phyloP scores from a whole-genome alignment of 2,797 vertebrate species.

The Mus caroli region DNA sequence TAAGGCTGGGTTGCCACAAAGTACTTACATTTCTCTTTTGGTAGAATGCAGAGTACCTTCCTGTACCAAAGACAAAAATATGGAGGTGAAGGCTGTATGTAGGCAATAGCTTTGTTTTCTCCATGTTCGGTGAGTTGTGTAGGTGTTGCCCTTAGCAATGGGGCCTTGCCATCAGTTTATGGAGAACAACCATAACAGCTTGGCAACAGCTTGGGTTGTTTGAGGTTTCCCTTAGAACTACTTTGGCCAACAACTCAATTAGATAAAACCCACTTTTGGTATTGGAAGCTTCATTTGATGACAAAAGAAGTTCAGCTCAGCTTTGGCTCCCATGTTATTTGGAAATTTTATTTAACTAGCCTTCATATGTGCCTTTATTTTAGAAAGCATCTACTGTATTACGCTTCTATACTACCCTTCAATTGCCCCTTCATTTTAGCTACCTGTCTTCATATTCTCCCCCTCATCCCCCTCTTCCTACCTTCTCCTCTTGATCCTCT shows the following conservation, averaged over 20 bases:
- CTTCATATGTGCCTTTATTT: neutral
- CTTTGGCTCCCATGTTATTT: neutral
- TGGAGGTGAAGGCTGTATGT: neutral
- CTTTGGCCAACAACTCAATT: neutral
- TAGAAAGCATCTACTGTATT: neutral
- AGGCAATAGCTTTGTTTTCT: neutral
- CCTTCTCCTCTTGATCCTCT: neutral
- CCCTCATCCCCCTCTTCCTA: neutral
- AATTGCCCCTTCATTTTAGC: no score
- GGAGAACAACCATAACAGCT: neutral
- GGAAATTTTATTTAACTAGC: neutral
- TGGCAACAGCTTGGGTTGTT: neutral
- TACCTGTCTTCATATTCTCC: neutral
- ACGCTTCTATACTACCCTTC: neutral
- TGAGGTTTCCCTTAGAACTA: neutral
- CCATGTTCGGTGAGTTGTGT: no score
- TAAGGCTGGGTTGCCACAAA: no score
- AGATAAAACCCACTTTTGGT: neutral
- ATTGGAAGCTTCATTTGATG: neutral
- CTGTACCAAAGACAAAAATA: neutral
- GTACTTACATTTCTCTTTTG: neutral
- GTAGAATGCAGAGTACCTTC: neutral
- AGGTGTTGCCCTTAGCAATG: neutral
- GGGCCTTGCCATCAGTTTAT: neutral
- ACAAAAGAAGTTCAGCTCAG: neutral